phyloP scores from a whole-genome alignment of 2,797 vertebrate species.

The Pangasius macronema region DNA sequence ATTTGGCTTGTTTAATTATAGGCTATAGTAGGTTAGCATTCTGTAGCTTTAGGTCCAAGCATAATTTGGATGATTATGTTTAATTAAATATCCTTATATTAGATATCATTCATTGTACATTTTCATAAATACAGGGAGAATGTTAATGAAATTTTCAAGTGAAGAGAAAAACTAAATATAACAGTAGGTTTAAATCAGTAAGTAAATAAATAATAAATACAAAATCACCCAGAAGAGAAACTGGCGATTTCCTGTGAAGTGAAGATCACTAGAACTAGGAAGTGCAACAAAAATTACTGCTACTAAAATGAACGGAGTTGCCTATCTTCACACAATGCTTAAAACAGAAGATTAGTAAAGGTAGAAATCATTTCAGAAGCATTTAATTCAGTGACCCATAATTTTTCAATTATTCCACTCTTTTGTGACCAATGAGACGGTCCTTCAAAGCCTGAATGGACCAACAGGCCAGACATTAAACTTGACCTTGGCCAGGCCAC shows the following conservation, averaged over 20 bases:
- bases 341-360: too few species aligned
- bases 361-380: not conserved
- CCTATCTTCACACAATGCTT: not conserved
- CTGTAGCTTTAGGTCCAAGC: too few species aligned
- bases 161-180: too few species aligned
- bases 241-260: not conserved
- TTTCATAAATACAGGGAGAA: too few species aligned
- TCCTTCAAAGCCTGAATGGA: conserved; percentile 77
- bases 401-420: conserved; percentile 66
- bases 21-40: not conserved
- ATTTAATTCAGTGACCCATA: not conserved
- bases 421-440: conserved; percentile 72
- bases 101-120: too few species aligned
- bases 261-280: not conserved
- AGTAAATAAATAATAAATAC: not conserved
- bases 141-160: too few species aligned
- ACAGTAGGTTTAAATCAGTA: not conserved
- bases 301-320: not conserved
- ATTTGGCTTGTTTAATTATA: not conserved
- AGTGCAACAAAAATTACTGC: not conserved
- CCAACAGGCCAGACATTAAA: conserved; percentile 86
- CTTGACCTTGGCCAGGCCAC: conserved; percentile 90
- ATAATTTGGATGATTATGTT: not conserved
- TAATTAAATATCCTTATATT: not conserved
- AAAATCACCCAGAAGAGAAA: conserved; percentile 38